Percentiles rank a stretch among this genome's conserved stretches.
Evolutionary conservation across 2,113 vertebrate species (phyloP).

Genomic region (Ploceus nigricollis): DNA sequence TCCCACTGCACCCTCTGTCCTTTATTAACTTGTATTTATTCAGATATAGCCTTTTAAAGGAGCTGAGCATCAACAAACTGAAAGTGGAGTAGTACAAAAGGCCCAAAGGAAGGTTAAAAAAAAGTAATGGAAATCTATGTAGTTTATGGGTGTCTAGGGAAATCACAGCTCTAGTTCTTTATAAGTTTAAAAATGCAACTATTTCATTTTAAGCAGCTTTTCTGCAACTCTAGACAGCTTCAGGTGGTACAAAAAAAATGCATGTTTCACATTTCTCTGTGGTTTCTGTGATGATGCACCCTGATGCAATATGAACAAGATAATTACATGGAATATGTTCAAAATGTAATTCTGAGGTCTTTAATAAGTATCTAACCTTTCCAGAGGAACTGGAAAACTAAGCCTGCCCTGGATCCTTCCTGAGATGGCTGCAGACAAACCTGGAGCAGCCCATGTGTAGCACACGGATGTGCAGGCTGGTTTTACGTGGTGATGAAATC

Average conservation of each 20-base stretch:
- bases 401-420: background rate
- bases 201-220: conserved; percentile 10
- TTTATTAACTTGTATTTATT: conserved; percentile 60
- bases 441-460: background rate
- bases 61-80: background rate
- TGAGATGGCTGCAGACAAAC: background rate
- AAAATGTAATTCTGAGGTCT: background rate
- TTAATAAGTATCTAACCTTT: background rate
- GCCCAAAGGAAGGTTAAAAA: conserved; percentile 43
- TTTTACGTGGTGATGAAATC: background rate
- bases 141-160: conserved; percentile 12
- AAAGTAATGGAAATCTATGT: background rate
- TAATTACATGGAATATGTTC: background rate
- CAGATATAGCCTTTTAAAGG: background rate
- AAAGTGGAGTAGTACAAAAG: background rate
- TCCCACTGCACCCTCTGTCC: background rate
- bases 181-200: background rate
- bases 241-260: background rate
- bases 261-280: background rate
- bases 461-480: fast-evolving
- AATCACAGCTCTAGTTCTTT: conserved; percentile 3
- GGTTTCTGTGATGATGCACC: background rate
- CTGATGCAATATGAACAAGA: background rate
- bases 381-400: background rate
- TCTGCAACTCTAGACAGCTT: background rate